Evolutionary conservation across 2,888 invertebrate species (phyloP).

Genomic region (Leucophenga montana): DNA sequence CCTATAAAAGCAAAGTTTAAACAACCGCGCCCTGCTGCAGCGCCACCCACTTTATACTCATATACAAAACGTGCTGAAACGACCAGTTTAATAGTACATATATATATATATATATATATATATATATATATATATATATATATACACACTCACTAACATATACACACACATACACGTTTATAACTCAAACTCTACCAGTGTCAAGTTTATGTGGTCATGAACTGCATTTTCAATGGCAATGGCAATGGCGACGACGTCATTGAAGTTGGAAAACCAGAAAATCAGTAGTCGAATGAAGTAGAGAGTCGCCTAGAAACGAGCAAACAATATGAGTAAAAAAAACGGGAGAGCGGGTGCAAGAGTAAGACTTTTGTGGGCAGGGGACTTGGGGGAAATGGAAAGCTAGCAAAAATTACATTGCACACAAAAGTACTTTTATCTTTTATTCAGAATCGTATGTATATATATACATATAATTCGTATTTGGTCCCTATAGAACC

Average conservation of each 20-base stretch:
- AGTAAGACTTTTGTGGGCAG: background rate
- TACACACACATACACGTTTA: constrained; percentile 2
- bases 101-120: constrained; percentile 8
- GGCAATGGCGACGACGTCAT: constrained; percentile 16
- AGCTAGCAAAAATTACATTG: constrained; percentile 13
- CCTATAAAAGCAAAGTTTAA: constrained; percentile 35
- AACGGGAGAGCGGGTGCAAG: background rate
- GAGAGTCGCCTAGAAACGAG: constrained; percentile 14
- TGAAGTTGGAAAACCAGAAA: constrained; percentile 27
- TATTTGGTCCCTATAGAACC: constrained; percentile 12
- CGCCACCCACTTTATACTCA: constrained; percentile 29
- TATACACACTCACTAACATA: too few species aligned
- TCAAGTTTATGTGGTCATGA: constrained; percentile 69
- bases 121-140: too few species aligned
- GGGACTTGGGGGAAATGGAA: background rate
- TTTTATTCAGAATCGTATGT: constrained; percentile 44
- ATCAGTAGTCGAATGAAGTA: constrained; percentile 28
- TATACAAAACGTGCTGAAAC: constrained; percentile 17
- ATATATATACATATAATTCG: constrained; percentile 9
- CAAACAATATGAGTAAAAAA: constrained; percentile 6
- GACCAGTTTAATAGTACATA: constrained; percentile 13
- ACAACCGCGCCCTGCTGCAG: constrained; percentile 54
- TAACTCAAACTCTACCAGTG: constrained; percentile 56
- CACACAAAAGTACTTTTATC: constrained; percentile 58
- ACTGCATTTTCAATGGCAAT: constrained; percentile 65